Evolutionary conservation across 2,888 invertebrate genomes (phyloP), one percentile per base, ranked within the genome.

Genomic region (Metellina segmentata): DNA sequence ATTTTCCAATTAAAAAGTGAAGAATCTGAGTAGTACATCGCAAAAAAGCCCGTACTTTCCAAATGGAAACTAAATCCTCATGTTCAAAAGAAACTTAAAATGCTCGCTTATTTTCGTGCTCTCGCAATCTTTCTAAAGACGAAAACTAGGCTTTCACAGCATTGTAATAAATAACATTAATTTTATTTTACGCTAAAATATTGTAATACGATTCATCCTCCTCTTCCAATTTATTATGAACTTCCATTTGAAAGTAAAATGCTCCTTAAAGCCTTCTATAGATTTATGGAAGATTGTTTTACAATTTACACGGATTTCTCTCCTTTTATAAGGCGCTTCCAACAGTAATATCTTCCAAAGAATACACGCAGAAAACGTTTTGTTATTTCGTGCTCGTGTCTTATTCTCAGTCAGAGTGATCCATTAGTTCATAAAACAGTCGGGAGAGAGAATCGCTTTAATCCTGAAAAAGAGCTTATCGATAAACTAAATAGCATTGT

Each of bases 401-500:
- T 85, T 85, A 75, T 85, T 85, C 74, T 52, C 34, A 85, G 34
- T 49, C n/a, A 20, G 85, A 74, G 48, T 61, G 74, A 85, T 75
- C 72, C 74, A 85, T 85, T 85, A 75, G 48, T 61, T 52, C 83
- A 75, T 85, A 72, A 75, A 13, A 75, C 75, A 79, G n/a, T 61
- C 69, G 34, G 20, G 34, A 19, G 4, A 51, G 11, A 49, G 83
- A 74, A 75, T 34, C 53, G 74, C 48, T n/a, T 52, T 16, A 75
- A 75, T 53, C 34, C 74, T 52, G 85, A 85, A 79, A 19, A 81
- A 79, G 87, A 49, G 79, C 72, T 79, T 79, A 87, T 87, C 87
- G 87, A 81, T 61, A 81, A 74, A 72, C 53, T 81, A 72, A 79
- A 81, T 87, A 79, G 72, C 79, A 71, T 72, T 87, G 87, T 87